phyloP scores from a whole-genome alignment of 2,888 invertebrate genomes.

The Cantharis rustica region DNA sequence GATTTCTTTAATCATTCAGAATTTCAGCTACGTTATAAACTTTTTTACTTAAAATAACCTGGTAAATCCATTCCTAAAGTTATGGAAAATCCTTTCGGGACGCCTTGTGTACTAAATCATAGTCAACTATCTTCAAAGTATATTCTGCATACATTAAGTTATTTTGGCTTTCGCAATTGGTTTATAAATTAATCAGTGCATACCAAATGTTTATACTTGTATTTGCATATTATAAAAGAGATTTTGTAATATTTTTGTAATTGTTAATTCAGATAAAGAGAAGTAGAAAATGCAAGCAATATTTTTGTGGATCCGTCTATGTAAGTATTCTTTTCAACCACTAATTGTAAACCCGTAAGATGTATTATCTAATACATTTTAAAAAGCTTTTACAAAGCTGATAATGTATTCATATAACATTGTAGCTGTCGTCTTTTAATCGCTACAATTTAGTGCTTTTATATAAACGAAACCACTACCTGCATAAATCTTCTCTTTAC shows the following conservation, averaged over 20 bases:
- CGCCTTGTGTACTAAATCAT: neutral
- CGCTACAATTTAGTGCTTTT: neutral
- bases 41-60: neutral
- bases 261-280: neutral
- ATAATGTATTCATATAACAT: neutral
- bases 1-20: neutral
- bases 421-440: slow-evolving; percentile 1
- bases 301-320: neutral
- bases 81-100: neutral
- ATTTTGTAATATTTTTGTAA: neutral
- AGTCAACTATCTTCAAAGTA: neutral
- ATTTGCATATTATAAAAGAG: neutral
- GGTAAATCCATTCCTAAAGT: neutral
- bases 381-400: neutral
- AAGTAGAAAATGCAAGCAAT: neutral
- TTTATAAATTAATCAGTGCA: neutral
- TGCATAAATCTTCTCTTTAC: slow-evolving; percentile 5
- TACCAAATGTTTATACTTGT: neutral
- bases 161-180: neutral
- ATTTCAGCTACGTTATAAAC: neutral
- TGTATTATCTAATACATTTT: neutral
- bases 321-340: neutral
- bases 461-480: slow-evolving; percentile 7
- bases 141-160: neutral
- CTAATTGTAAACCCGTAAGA: neutral